These are phyloP conservation scores for Tuberolachnus salignus DNA, from an alignment of 2,888 invertebrate species.

Conservation along the genomic window DNA sequence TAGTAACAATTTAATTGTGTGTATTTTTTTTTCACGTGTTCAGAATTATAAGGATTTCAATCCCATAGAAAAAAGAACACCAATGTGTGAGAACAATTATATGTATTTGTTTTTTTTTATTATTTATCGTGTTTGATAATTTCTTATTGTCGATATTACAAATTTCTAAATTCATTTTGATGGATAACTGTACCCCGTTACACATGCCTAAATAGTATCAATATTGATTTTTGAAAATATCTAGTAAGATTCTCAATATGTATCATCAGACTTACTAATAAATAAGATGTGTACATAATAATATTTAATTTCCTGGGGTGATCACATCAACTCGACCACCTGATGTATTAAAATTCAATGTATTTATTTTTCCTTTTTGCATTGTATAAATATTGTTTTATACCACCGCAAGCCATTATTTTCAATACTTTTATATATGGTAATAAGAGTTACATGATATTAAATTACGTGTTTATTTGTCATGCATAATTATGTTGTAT, in stretches of 20 bases:
- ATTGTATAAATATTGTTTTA: constrained; percentile 40
- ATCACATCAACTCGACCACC: constrained; percentile 38
- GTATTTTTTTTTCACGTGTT: no score
- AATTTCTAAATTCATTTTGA: no score
- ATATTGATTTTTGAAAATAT: neutral
- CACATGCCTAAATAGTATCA: neutral
- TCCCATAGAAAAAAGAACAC: no score
- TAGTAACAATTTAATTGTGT: neutral
- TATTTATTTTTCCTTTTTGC: constrained; percentile 12
- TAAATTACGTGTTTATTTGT: neutral
- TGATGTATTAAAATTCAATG: constrained; percentile 41
- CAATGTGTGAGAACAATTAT: no score
- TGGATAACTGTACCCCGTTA: neutral
- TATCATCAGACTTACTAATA: constrained; percentile 13
- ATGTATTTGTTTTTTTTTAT: no score
- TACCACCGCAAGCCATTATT: constrained; percentile 38
- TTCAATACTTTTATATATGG: constrained; percentile 44
- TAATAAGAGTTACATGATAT: constrained; percentile 11
- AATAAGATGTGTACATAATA: constrained; percentile 9
- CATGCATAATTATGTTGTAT: constrained; percentile 26
- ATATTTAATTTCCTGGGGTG: constrained; percentile 42
- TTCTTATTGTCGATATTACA: no score
- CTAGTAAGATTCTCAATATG: constrained; percentile 14
- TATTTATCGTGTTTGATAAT: no score
- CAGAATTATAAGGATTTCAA: no score